Evolutionary conservation across 2,797 vertebrate species (phyloP).

Genomic region (Lemur catta): DNA sequence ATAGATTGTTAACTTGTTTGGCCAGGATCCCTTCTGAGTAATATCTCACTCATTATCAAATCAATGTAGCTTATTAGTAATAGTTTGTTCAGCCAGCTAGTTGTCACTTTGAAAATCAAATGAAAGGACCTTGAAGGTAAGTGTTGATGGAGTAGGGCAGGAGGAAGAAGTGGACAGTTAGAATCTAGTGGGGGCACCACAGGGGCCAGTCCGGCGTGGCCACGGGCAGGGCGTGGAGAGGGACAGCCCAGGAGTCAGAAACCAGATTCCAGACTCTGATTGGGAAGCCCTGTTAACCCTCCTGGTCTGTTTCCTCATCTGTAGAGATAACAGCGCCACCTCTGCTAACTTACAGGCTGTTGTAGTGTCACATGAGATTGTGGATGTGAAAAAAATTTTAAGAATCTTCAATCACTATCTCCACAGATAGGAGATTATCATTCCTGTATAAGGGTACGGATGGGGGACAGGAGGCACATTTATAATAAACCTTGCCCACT

Average conservation of each 20-base stretch:
- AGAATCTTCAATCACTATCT: not conserved
- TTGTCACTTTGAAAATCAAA: not conserved
- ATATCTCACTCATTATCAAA: not conserved
- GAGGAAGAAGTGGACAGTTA: not conserved
- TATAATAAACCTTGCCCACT: not conserved
- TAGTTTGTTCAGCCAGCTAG: not conserved
- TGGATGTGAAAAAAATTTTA: not conserved
- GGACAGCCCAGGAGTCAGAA: not conserved
- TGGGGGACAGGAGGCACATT: rapidly evolving
- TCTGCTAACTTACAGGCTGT: not conserved
- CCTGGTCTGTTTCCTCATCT: not conserved
- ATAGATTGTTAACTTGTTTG: not conserved
- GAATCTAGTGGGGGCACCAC: not conserved
- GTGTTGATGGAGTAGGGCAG: not conserved
- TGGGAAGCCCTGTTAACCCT: not conserved
- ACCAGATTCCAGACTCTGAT: not conserved
- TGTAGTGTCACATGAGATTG: not conserved
- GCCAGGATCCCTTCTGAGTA: not conserved
- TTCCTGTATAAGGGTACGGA: not conserved
- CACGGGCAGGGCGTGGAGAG: not conserved
- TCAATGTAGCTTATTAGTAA: not conserved
- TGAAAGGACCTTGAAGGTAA: not conserved
- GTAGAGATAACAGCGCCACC: not conserved
- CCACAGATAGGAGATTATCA: not conserved
- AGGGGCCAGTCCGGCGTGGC: not conserved